phyloP scores from a whole-genome alignment of 2,113 vertebrate genomes.

The Dasypus novemcinctus region DNA sequence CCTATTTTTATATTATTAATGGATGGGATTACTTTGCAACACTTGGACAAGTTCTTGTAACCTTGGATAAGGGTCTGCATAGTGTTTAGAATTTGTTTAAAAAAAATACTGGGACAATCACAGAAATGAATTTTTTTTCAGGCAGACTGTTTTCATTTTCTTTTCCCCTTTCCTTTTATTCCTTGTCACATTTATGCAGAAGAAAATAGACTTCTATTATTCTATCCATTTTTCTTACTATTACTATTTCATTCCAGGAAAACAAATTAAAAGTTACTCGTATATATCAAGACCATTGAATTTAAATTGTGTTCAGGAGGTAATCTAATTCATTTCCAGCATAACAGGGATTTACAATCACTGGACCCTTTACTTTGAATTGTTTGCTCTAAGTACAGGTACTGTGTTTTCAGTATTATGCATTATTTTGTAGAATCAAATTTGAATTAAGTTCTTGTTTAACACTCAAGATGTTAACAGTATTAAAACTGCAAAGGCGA shows the following conservation, averaged over 20 bases:
- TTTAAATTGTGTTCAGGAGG: neutral
- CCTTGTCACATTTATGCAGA: neutral
- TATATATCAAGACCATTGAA: too few species aligned
- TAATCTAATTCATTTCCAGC: fast-evolving
- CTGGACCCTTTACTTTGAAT: too few species aligned
- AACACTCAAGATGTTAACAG: neutral
- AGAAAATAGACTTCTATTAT: neutral
- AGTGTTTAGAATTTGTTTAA: neutral
- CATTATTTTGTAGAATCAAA: neutral
- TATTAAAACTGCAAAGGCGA: neutral
- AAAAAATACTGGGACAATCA: neutral
- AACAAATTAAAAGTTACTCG: neutral
- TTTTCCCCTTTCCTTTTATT: neutral
- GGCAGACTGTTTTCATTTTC: neutral
- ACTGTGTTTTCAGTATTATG: neutral
- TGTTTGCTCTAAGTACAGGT: neutral
- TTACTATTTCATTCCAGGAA: neutral
- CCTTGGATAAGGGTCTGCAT: neutral
- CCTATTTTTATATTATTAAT: conserved; percentile 51
- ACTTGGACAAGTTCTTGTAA: neutral
- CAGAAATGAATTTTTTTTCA: neutral
- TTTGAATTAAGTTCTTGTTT: neutral
- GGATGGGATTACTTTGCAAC: neutral
- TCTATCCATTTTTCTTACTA: neutral
- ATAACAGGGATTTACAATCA: too few species aligned